Evolutionary conservation across 1,140 invertebrate species (phyloP), one percentile per base, ranked within the genome.

Genomic region (Macrobrachium nipponense): DNA sequence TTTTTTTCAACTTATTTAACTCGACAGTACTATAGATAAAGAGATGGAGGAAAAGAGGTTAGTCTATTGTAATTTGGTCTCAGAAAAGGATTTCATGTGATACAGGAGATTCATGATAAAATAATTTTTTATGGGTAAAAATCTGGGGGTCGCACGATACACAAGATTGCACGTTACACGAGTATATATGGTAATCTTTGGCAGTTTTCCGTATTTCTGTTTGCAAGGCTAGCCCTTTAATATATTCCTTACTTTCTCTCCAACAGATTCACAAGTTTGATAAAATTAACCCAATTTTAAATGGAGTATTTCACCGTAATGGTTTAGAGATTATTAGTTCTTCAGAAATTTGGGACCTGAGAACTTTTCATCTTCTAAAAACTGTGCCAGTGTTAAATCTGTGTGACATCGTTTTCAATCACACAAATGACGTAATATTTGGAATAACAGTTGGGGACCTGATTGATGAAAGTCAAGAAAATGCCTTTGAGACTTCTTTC

Each of bases 221-320:
- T 36, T 36, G 27, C 27, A 36, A 36, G 27, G 27, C n/a, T 20
- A n/a, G 6, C 18, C 15, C 43, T 59, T 2, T 36, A 15, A 51
- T 79, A 43, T n/a, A 20, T 20, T 78, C 20, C 10, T 58, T 77
- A 0, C 15, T 27, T 80, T 62, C 44, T 11, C 15, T 61, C 75
- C 27, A 12, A 89, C 94, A 96, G 89, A 96, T 99, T 73, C 97
- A 99, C 91, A 99, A 99, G 90, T 98, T 99, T 90, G 98, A 99
- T 92, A 99, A 99, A 91, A 93, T 99, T 27, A 99, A 99, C 92
- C 95, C 98, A 90, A 95, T 95, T 61, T 94, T 98, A 27, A 98
- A 96, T 90, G 98, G 98, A 0, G 95, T 98, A 2, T 99, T 99
- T 91, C 98, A 99, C 94, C 98, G 98, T 0, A 98, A 98, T 91